Base-by-base conservation (phyloP, 2,113 vertebrate genomes). In the Tricholaema leucomelas region DNA sequence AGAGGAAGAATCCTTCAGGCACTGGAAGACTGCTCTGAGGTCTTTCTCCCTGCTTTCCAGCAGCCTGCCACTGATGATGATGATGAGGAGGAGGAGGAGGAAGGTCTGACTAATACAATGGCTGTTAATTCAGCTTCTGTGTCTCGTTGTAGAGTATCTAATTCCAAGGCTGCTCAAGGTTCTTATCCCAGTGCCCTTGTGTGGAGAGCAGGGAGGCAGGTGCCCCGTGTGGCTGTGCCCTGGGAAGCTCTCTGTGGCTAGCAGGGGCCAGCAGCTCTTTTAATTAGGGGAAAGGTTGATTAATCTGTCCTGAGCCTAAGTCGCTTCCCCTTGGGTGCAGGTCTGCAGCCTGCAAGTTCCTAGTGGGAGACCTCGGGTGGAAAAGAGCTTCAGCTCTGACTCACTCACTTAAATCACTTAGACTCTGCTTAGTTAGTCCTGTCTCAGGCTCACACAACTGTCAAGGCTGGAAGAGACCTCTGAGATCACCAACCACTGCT, bases 201-300 rank as follows among this genome's bases (percentile, higher is more conserved):
- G 20, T 61, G 77, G 69, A 94, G 90, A 81, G 11, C 27, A 38
- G 8, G 24, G 71, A 8, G 7, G 55, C 9, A 75, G 67, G 83
- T 75, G 58, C 48, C 24, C 42, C 38, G 56, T 55, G 50, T 85
- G 63, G 21, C 17, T 86, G 15, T 46, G 10, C 9, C 28, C 12
- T 78, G 38, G 85, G 72, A 83, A 67, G 56, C 67, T 38, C 25
- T 72, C 42, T 78, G 15, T 75, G 75, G 12, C 30, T 60, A 71
- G 70, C 67, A 90, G 10, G 15, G 85, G 18, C 7, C 14, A 55
- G 74, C 76, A 81, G 81, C 58, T 70, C 71, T 80, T 88, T 75
- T 86, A 94, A 88, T 92, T 86, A 93, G 27, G 20, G 20, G 24
- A 75, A 56, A 78, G 20, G 9, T 79, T 90, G 20, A 48, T 89